Conservation (phyloP, 1,140 invertebrate species). For the Lasioglossum baleicum region DNA sequence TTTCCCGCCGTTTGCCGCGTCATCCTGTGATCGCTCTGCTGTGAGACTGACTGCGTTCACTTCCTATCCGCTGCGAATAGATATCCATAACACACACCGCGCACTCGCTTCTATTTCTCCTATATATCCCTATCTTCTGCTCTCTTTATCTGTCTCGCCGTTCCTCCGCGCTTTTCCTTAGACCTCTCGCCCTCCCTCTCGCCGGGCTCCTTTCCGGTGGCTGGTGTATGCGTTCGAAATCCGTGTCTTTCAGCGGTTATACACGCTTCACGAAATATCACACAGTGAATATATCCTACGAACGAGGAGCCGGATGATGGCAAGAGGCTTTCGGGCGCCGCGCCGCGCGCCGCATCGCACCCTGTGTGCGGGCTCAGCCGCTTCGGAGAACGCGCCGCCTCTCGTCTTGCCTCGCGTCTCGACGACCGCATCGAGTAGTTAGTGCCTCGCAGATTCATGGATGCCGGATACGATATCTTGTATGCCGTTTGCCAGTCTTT, state of each 20-base stretch:
- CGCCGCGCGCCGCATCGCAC: not conserved
- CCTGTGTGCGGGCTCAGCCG: not conserved
- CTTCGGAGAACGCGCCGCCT: not conserved
- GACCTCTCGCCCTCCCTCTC: conserved; percentile 26
- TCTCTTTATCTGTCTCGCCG: conserved; percentile 3
- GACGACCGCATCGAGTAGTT: conserved; percentile 18
- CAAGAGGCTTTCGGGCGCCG: conserved; percentile 8
- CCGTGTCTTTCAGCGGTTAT: conserved; percentile 70
- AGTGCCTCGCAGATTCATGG: conserved; percentile 5
- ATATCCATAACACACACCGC: conserved; percentile 72
- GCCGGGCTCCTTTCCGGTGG: conserved; percentile 41
- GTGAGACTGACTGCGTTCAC: conserved; percentile 75
- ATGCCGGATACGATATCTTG: conserved; percentile 15
- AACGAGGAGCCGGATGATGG: conserved; percentile 17
- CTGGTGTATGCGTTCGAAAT: conserved; percentile 70
- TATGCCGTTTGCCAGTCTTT: conserved; percentile 10
- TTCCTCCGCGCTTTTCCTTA: conserved; percentile 24
- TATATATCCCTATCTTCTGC: conserved; percentile 15
- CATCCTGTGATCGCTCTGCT: conserved; percentile 80
- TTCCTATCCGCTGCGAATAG: conserved; percentile 61
- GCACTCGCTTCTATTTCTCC: conserved; percentile 31
- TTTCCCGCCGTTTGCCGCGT: conserved; percentile 71
- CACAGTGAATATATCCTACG: conserved; percentile 65
- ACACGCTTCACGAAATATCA: conserved; percentile 72
- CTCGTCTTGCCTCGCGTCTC: no score